A percentile compares a stretch with the other conserved stretches of the same genome.
These are phyloP conservation scores for Irena cyanogastra DNA, from an alignment of 2,113 vertebrate species.

Conservation along the genomic window DNA sequence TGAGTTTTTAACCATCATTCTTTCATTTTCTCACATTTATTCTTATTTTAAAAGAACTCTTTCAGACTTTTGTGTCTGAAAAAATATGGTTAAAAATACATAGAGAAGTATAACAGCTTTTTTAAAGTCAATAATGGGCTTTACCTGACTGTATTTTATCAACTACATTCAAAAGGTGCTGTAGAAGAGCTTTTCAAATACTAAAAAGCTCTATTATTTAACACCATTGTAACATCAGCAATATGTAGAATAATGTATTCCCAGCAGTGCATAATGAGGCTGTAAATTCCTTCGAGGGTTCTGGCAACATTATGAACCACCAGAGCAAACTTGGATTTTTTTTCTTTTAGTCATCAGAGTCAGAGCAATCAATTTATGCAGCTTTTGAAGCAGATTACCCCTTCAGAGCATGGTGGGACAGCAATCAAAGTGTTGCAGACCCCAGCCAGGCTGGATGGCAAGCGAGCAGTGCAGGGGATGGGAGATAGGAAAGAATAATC, in stretches of 20 bases:
- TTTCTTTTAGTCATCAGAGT: constrained; percentile 35
- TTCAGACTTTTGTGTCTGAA: not conserved
- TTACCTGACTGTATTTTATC: constrained; percentile 55
- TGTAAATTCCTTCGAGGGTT: constrained; percentile 65
- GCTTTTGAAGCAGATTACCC: not conserved
- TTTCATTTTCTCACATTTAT: not conserved
- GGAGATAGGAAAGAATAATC: not conserved
- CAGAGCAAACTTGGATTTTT: not conserved
- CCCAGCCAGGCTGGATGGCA: not conserved
- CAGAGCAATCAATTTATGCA: constrained; percentile 37
- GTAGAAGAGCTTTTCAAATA: constrained; percentile 59
- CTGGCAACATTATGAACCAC: constrained; percentile 37
- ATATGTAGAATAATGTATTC: constrained; percentile 39
- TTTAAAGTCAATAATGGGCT: constrained; percentile 33
- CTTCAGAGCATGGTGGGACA: not conserved
- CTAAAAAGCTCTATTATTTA: constrained; percentile 45
- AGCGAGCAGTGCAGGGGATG: accelerated
- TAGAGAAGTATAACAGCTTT: not conserved
- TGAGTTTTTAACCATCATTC: not conserved
- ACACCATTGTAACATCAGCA: constrained; percentile 42
- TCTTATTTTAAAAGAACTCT: not conserved
- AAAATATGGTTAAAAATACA: constrained; percentile 16
- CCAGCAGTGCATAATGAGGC: constrained; percentile 49
- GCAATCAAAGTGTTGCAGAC: not conserved
- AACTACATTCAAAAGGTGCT: constrained; percentile 14